These are phyloP conservation scores for Pterostichus niger DNA, from an alignment of 2,888 invertebrate species.

Conservation along the genomic window DNA sequence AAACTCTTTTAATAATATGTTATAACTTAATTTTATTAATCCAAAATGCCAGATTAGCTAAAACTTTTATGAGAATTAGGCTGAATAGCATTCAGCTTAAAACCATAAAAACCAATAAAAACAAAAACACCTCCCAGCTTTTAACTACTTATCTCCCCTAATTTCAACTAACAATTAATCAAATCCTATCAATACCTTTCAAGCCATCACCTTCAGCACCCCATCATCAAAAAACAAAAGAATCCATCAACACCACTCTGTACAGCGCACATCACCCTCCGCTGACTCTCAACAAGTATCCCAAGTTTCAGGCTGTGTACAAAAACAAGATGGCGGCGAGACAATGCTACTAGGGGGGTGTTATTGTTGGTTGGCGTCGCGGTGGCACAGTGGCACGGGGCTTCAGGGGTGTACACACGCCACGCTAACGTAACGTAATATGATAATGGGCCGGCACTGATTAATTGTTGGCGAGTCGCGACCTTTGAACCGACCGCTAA, in stretches of 20 bases:
- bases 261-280: slow-evolving; percentile 11
- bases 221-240: slow-evolving; percentile 39
- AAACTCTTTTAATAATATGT: too few relatives aligned
- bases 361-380: slow-evolving; percentile 19
- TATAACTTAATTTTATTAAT: too few relatives aligned
- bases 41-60: too few relatives aligned
- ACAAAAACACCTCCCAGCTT: not conserved
- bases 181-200: slow-evolving; percentile 44
- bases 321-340: slow-evolving; percentile 35
- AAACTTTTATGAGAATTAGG: too few relatives aligned
- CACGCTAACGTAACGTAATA: slow-evolving; percentile 50
- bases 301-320: not conserved
- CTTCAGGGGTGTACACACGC: not conserved
- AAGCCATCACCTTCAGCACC: not conserved
- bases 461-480: slow-evolving; percentile 44
- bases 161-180: slow-evolving; percentile 39
- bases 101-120: too few relatives aligned
- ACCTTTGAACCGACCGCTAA: slow-evolving; percentile 48
- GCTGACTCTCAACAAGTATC: slow-evolving; percentile 39
- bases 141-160: slow-evolving; percentile 5
- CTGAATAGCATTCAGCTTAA: too few relatives aligned
- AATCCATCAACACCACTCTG: slow-evolving; percentile 25
- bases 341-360: slow-evolving; percentile 20
- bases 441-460: slow-evolving; percentile 57
- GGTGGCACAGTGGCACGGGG: slow-evolving; percentile 4